phyloP scores from a whole-genome alignment of 1,140 invertebrate genomes.

The Anadara kagoshimensis region DNA sequence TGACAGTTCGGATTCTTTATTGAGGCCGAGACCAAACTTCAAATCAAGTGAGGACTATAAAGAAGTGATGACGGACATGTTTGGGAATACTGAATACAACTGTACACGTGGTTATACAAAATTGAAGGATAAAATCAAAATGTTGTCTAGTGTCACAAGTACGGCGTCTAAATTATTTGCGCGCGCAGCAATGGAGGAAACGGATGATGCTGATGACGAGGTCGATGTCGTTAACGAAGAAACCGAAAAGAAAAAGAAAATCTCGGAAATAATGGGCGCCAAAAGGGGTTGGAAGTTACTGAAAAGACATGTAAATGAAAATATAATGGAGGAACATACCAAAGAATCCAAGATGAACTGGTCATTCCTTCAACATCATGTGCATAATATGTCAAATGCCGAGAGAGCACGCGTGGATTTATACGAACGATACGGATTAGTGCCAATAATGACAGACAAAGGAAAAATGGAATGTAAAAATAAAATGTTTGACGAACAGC shows the following conservation, averaged over 20 bases:
- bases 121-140: constrained; percentile 36
- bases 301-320: constrained; percentile 47
- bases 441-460: constrained; percentile 44
- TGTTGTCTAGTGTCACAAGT: constrained; percentile 27
- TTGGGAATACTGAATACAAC: constrained; percentile 49
- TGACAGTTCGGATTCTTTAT: constrained; percentile 20
- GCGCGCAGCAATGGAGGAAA: constrained; percentile 12
- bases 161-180: constrained; percentile 34
- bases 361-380: constrained; percentile 47
- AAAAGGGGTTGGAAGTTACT: constrained; percentile 51
- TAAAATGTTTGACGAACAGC: constrained; percentile 53
- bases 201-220: constrained; percentile 6
- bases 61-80: constrained; percentile 52
- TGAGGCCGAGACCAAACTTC: constrained; percentile 42
- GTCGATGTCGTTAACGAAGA: constrained; percentile 4
- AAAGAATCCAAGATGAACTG: constrained; percentile 47
- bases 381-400: constrained; percentile 38
- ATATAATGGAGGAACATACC: constrained; percentile 29
- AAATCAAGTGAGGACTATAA: constrained; percentile 50
- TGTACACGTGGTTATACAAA: constrained; percentile 31
- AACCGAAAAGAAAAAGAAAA: constrained; percentile 32
- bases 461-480: constrained; percentile 50
- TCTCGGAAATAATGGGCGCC: constrained; percentile 35
- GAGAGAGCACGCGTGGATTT: constrained; percentile 50
- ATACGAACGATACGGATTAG: constrained; percentile 56